phyloP scores from a whole-genome alignment of 2,888 invertebrate genomes.

The Phyllotreta striolata region DNA sequence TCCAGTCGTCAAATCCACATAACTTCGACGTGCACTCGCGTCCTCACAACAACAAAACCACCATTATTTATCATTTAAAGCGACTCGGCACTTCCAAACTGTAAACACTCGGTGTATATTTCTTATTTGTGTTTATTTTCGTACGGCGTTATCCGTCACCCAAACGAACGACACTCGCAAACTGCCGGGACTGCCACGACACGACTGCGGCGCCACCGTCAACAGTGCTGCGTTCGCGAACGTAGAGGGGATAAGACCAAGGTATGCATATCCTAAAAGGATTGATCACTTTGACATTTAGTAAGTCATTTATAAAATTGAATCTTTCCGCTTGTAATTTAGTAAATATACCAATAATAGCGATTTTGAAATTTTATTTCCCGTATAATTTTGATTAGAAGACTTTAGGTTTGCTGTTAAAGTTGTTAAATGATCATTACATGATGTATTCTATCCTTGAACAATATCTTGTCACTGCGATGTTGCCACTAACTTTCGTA shows the following conservation, averaged over 20 bases:
- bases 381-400: no score
- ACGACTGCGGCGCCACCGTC: conserved; percentile 52
- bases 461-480: no score
- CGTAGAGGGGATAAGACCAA: conserved; percentile 29
- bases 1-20: conserved; percentile 43
- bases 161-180: conserved; percentile 36
- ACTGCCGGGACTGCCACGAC: conserved; percentile 48
- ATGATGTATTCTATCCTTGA: no score
- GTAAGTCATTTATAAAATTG: no score
- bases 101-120: conserved; percentile 23
- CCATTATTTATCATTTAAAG: conserved; percentile 30
- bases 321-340: no score
- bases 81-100: conserved; percentile 16
- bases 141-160: conserved; percentile 29
- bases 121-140: conserved; percentile 31
- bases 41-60: conserved; percentile 27
- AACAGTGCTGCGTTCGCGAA: conserved; percentile 39
- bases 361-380: no score
- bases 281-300: no score
- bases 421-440: no score
- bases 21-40: conserved; percentile 26
- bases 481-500: no score
- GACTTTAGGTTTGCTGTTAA: no score
- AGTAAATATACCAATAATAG: no score
- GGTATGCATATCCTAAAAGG: no score